These are phyloP conservation scores for Drosophila hamatofila DNA, from an alignment of 2,888 invertebrate species.

Conservation along the genomic window DNA sequence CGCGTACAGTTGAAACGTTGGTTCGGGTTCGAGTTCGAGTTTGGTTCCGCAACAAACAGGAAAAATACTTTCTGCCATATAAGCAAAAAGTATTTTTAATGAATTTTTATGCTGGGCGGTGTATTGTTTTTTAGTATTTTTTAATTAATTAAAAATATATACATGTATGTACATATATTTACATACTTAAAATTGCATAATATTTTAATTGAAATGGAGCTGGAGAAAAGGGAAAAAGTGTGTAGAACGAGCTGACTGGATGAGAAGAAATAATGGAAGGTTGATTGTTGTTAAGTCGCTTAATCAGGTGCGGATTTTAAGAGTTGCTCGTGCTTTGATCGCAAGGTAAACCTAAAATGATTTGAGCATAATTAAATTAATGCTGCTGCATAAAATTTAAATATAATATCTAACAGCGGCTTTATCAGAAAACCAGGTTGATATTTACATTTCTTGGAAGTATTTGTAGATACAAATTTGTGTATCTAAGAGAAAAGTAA, in stretches of 20 bases:
- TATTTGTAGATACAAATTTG: no score
- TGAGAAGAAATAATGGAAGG: conserved; percentile 21
- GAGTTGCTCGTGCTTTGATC: neutral
- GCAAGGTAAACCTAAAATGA: neutral
- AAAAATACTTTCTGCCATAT: conserved; percentile 67
- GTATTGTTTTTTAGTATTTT: conserved; percentile 71
- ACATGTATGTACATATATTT: conserved; percentile 46
- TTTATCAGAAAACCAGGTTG: no score
- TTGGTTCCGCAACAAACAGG: conserved; percentile 61
- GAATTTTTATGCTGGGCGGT: conserved; percentile 69
- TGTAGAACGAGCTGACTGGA: neutral
- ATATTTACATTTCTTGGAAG: no score
- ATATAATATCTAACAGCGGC: no score
- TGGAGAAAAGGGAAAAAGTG: conserved; percentile 4
- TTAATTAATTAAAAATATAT: conserved; percentile 76
- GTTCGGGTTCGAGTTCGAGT: conserved; percentile 35
- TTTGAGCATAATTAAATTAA: neutral
- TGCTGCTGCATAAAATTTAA: neutral
- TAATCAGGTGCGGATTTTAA: conserved; percentile 16
- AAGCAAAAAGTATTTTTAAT: conserved; percentile 77
- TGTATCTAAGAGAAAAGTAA: no score
- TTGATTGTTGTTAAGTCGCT: neutral
- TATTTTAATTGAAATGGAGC: conserved; percentile 70
- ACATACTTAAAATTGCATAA: conserved; percentile 68
- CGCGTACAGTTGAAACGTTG: conserved; percentile 51